Percentiles rank a stretch among this genome's conserved stretches.
These are phyloP conservation scores for Piliocolobus tephrosceles DNA, from an alignment of 2,113 vertebrate species.

Conservation along the genomic window DNA sequence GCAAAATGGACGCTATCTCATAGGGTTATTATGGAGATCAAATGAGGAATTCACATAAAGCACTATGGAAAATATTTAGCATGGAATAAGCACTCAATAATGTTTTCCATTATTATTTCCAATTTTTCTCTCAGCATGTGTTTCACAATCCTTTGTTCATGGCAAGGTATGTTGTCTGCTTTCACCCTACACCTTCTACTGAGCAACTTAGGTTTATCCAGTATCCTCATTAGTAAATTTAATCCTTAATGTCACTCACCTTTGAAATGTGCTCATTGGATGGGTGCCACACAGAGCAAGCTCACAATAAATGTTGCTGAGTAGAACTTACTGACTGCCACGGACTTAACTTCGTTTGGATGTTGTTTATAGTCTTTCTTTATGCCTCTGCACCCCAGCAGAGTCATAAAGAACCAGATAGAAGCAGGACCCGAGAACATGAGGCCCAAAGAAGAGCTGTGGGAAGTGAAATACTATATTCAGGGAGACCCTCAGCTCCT, in stretches of 20 bases:
- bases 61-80: not conserved
- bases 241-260: not conserved
- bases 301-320: not conserved
- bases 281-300: not conserved
- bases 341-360: not conserved
- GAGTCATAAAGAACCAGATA: not conserved
- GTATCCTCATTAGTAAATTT: not conserved
- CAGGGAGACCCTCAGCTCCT: not conserved
- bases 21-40: not conserved
- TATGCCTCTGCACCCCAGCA: not conserved
- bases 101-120: not conserved
- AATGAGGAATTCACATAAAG: not conserved
- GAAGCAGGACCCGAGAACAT: not conserved
- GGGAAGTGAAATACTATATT: not conserved
- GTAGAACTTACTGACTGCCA: not conserved
- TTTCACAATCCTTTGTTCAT: not conserved
- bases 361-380: not conserved
- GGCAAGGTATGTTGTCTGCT: not conserved
- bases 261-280: constrained; percentile 24
- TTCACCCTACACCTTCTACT: not conserved
- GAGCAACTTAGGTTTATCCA: not conserved
- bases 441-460: not conserved
- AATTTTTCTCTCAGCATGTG: not conserved
- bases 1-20: not conserved
- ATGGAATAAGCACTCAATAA: not conserved